Evolutionary conservation across 2,113 vertebrate genomes (phyloP), one percentile per base, ranked within the genome.

Genomic region (Gymnorhina tibicen): DNA sequence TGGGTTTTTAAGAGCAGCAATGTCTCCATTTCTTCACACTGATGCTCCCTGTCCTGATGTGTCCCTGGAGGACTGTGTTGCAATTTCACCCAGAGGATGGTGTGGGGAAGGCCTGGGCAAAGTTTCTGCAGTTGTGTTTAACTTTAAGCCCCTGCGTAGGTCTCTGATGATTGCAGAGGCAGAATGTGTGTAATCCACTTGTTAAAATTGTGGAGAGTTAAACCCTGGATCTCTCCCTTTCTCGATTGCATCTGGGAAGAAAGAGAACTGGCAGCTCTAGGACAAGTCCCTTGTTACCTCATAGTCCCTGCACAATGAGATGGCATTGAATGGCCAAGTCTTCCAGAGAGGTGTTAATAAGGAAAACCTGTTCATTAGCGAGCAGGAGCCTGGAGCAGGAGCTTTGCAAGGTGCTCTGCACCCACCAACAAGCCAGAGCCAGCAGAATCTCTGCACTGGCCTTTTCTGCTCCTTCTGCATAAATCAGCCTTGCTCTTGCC

Each of bases 1-100:
- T 30, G 50, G 41, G n/a, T 24, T 76, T 89, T 69, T 52, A 44
- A 52, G 37, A 74, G 68, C 46, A 64, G 22, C 52, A 5, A 0
- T 3, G 9, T 49, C 53, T 66, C 33, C 0, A 0, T 67, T 81
- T 62, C 64, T 27, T 52, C 24, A 19, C 27, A 2, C 2, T 7
- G 64, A 3, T 68, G 49, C 22, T 67, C 15, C 8, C 69, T 26
- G 16, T 17, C 13, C 35, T 13, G 30, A 56, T 26, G 75, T 1
- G 0, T 64, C 11, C 7, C 44, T 32, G 53, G 9, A 13, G 2
- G 1, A 41, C 7, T 26, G 39, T 46, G 60, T 32, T 39, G 64
- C 41, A 3, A 24, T 47, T 74, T 50, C 49, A n/a, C 35, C 22
- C 63, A 2, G 6, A 30, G 9, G 8, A 11, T 3, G 20, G 22